These are phyloP conservation scores for Deilephila porcellus DNA, from an alignment of 2,888 invertebrate genomes.

Conservation along the genomic window DNA sequence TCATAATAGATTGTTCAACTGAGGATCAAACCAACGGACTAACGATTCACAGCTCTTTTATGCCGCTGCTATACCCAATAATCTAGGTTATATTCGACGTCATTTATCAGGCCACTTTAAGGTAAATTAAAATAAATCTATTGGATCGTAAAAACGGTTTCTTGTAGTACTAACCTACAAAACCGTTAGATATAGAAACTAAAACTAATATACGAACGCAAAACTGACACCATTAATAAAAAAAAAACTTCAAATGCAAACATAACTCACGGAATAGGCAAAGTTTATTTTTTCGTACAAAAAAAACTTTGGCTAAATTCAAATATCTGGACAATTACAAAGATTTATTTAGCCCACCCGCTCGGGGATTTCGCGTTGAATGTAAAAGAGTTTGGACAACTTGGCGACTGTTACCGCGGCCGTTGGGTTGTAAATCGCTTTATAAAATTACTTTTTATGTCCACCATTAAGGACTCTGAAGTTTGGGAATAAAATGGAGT, in stretches of 20 bases:
- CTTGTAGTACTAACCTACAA: no score
- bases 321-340: slow-evolving; percentile 32
- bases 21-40: no score
- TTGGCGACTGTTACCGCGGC: slow-evolving; percentile 1
- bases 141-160: no score
- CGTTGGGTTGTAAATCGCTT: slow-evolving; percentile 29
- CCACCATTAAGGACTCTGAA: slow-evolving; percentile 2
- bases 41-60: no score
- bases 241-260: not conserved
- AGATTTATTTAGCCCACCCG: slow-evolving; percentile 29
- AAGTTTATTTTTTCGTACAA: not conserved
- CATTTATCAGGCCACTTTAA: no score
- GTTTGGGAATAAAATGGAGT: not conserved
- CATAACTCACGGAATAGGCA: slow-evolving; percentile 2
- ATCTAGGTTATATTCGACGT: no score
- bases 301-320: slow-evolving; percentile 28
- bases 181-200: no score
- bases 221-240: not conserved
- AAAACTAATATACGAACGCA: not conserved
- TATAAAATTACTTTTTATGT: slow-evolving; percentile 31
- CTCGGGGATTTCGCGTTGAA: slow-evolving; percentile 29
- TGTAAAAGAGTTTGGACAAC: slow-evolving; percentile 29
- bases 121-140: no score
- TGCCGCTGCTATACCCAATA: no score
- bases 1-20: no score